A percentile compares a stretch with the other conserved stretches of the same genome.
These are phyloP conservation scores for Platalea minor DNA, from an alignment of 2,797 vertebrate species.

Conservation along the genomic window DNA sequence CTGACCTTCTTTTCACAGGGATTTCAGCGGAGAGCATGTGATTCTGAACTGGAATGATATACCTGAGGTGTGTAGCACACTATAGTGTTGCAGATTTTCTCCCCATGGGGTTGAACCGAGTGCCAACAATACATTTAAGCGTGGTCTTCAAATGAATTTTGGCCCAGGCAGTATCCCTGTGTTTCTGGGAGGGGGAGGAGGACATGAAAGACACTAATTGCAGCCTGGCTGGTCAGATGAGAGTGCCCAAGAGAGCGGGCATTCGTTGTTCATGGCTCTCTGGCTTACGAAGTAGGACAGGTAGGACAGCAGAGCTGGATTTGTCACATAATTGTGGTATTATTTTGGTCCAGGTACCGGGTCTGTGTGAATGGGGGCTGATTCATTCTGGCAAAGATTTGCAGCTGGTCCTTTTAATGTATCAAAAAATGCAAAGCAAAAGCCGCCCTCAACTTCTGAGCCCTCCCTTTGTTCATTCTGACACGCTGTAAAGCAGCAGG, in stretches of 20 bases:
- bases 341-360: not conserved
- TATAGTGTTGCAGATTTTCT: not conserved
- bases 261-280: not conserved
- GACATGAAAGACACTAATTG: too few species aligned
- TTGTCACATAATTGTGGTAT: not conserved
- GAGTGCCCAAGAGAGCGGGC: not conserved
- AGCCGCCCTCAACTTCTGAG: not conserved
- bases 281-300: not conserved
- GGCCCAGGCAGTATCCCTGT: not conserved
- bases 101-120: too few species aligned
- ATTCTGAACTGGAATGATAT: accelerated
- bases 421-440: not conserved
- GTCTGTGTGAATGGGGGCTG: not conserved
- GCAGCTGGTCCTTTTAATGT: not conserved
- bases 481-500: not conserved
- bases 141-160: not conserved
- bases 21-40: not conserved
- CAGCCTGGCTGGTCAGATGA: not conserved
- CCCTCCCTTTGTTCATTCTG: not conserved
- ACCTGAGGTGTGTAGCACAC: not conserved
- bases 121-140: not conserved
- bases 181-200: not conserved
- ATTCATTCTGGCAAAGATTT: not conserved
- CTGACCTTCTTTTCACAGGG: not conserved
- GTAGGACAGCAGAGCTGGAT: not conserved